Evolutionary conservation across 1,140 invertebrate species (phyloP).

Genomic region (Potamilus streckersoni): DNA sequence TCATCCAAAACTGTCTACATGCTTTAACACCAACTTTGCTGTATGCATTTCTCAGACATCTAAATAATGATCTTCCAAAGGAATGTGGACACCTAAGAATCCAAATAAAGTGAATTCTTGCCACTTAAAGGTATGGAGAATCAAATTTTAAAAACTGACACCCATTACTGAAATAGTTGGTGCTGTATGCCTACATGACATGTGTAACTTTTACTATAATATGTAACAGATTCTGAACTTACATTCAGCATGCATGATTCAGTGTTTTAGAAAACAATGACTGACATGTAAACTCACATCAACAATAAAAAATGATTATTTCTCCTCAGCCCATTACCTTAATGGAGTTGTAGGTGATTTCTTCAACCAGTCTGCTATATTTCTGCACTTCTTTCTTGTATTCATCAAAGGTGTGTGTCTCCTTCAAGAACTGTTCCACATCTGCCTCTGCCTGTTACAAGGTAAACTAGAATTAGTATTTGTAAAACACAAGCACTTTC

Average conservation of each 20-base stretch:
- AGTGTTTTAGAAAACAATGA: conserved; percentile 10
- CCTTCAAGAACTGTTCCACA: conserved; percentile 78
- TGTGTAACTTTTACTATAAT: too few species aligned
- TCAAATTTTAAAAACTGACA: too few species aligned
- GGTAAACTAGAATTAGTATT: background rate
- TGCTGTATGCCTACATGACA: too few species aligned
- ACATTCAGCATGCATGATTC: background rate
- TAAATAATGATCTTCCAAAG: too few species aligned
- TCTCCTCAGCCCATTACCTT: conserved; percentile 45
- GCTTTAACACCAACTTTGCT: too few species aligned
- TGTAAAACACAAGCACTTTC: too few species aligned
- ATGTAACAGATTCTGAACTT: background rate
- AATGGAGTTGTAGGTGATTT: conserved; percentile 64
- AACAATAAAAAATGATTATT: background rate
- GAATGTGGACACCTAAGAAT: too few species aligned
- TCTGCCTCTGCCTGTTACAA: conserved; percentile 70
- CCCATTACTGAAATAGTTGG: too few species aligned
- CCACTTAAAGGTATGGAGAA: too few species aligned
- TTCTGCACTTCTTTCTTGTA: conserved; percentile 65
- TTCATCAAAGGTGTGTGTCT: conserved; percentile 67
- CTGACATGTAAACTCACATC: background rate
- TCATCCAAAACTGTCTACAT: too few species aligned
- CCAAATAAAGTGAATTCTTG: too few species aligned
- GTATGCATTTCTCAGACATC: too few species aligned
- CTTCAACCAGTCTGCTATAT: conserved; percentile 63